These are phyloP conservation scores for Eunapius fragilis DNA, from an alignment of 37 sponge, comb jelly and placozoan genomes.

Conservation along the genomic window DNA sequence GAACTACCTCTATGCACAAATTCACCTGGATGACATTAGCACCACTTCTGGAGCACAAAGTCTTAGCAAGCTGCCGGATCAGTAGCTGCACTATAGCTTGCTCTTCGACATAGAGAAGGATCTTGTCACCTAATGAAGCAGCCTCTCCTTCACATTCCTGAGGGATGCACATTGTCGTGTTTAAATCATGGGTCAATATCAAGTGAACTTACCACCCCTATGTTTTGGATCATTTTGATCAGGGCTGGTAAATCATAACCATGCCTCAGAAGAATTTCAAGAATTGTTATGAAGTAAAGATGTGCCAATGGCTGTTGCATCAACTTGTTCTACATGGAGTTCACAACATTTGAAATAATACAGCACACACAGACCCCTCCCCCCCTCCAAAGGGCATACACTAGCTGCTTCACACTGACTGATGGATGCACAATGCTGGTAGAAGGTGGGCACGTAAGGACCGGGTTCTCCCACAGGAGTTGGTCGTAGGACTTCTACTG, in stretches of 20 bases:
- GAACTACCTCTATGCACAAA: not conserved
- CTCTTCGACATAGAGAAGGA: slow-evolving; percentile 71
- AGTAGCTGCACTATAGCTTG: slow-evolving; percentile 85
- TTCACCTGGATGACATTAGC: not conserved
- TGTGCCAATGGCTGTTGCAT: slow-evolving; percentile 88
- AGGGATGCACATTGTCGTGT: too few relatives aligned
- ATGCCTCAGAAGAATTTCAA: slow-evolving; percentile 71
- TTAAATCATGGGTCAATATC: too few relatives aligned
- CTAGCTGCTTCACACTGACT: not conserved
- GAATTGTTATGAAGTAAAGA: slow-evolving; percentile 77
- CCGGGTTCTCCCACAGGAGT: not conserved
- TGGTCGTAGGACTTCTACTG: not conserved
- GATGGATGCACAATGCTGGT: slow-evolving; percentile 55
- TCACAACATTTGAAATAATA: not conserved
- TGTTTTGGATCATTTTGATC: not conserved
- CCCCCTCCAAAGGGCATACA: slow-evolving; percentile 25
- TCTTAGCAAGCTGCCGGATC: slow-evolving; percentile 34
- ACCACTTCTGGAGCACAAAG: slow-evolving; percentile 22
- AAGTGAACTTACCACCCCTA: not conserved
- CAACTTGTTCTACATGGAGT: slow-evolving; percentile 21
- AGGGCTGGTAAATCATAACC: slow-evolving; percentile 9
- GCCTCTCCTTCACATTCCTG: not conserved
- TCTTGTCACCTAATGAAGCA: slow-evolving; percentile 12
- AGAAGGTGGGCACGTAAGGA: slow-evolving; percentile 57
- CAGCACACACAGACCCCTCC: slow-evolving; percentile 2